A percentile compares a stretch with the other conserved stretches of the same genome.
These are phyloP conservation scores for Andricus grossulariae DNA, from an alignment of 1,140 invertebrate species.

Conservation along the genomic window DNA sequence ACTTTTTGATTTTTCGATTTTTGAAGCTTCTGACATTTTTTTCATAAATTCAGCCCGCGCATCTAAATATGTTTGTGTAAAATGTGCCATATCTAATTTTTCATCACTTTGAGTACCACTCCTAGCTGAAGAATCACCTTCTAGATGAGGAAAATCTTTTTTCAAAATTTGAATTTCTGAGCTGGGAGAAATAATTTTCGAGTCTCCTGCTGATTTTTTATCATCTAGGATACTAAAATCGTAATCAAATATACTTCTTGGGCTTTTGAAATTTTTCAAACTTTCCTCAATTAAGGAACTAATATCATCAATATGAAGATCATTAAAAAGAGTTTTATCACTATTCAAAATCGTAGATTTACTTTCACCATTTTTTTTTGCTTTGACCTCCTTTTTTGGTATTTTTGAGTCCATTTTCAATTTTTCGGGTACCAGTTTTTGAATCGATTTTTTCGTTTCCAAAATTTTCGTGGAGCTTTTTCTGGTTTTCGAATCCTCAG, in stretches of 20 bases:
- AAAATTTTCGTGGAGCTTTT: background rate
- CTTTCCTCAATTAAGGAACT: constrained; percentile 47
- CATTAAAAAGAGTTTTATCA: constrained; percentile 34
- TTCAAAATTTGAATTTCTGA: background rate
- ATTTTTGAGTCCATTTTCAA: background rate
- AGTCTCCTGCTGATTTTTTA: background rate
- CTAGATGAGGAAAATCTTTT: background rate
- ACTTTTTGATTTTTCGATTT: background rate
- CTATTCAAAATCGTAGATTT: background rate
- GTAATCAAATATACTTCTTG: constrained; percentile 47
- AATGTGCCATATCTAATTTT: constrained; percentile 6
- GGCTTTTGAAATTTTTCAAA: constrained; percentile 46
- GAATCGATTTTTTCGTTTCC: background rate
- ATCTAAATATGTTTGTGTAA: constrained; percentile 11
- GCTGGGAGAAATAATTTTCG: background rate
- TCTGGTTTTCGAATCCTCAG: background rate
- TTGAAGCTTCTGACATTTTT: background rate
- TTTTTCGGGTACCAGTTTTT: background rate
- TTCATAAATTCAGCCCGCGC: background rate
- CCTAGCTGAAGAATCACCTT: background rate
- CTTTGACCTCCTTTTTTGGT: background rate
- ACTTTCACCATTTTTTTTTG: background rate
- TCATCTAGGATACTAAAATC: constrained; percentile 41
- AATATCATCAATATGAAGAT: constrained; percentile 41
- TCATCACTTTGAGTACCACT: constrained; percentile 25